Conservation (phyloP, 92 coral and sea anemone genomes). For the Plumapathes pennacea region DNA sequence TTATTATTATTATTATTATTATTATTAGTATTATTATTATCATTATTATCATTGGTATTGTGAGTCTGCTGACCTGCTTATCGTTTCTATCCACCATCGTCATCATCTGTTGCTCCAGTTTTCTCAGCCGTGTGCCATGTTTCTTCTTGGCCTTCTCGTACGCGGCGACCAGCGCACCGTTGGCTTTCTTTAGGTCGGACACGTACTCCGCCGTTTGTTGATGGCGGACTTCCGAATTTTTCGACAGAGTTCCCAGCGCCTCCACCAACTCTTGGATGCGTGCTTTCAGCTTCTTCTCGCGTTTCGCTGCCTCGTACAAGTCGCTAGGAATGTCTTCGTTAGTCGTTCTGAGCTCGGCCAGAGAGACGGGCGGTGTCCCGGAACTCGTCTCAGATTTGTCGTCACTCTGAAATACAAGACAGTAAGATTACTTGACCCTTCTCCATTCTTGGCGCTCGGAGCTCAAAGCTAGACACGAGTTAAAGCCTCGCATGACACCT, state of each 20-base stretch:
- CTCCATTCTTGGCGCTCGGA: too few relatives aligned
- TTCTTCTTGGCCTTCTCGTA: slow-evolving; percentile 98
- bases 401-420: slow-evolving; percentile 25
- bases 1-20: too few relatives aligned
- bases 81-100: slow-evolving; percentile 97
- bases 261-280: slow-evolving; percentile 93
- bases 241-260: slow-evolving; percentile 87
- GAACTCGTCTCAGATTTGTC: slow-evolving; percentile 37
- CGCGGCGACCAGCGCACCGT: slow-evolving; percentile 98
- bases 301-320: slow-evolving; percentile 86
- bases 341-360: slow-evolving; percentile 80
- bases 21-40: too few relatives aligned
- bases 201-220: slow-evolving; percentile 97
- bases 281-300: slow-evolving; percentile 88
- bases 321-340: slow-evolving; percentile 95
- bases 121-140: slow-evolving; percentile 85
- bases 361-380: slow-evolving; percentile 88
- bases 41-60: too few relatives aligned
- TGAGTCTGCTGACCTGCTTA: slow-evolving; percentile 63
- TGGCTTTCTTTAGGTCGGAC: slow-evolving; percentile 90
- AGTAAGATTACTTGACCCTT: background rate
- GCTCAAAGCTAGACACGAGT: too few relatives aligned
- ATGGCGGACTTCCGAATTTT: slow-evolving; percentile 87
- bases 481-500: too few relatives aligned
- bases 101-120: slow-evolving; percentile 96